Evolutionary conservation across 2,797 vertebrate species (phyloP).

Genomic region (Cryptoprocta ferox): DNA sequence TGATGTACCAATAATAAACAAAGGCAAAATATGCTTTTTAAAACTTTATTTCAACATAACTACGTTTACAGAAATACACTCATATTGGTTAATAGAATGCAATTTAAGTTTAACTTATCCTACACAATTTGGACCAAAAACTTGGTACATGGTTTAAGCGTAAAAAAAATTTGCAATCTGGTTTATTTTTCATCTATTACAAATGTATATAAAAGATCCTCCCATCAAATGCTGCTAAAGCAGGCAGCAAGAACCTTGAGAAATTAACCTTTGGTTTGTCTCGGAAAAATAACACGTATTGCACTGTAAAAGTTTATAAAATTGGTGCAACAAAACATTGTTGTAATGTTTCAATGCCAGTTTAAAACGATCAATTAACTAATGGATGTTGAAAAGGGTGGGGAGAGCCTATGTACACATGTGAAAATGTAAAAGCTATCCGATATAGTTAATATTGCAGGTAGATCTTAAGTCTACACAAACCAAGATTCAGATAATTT

Average conservation of each 20-base stretch:
- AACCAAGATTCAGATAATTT: slow-evolving; percentile 79
- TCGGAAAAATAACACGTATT: slow-evolving; percentile 87
- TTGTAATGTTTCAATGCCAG: slow-evolving; percentile 85
- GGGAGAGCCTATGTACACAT: slow-evolving; percentile 75
- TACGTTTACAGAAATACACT: slow-evolving; percentile 89
- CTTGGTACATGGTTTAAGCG: slow-evolving; percentile 84
- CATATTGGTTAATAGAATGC: slow-evolving; percentile 87
- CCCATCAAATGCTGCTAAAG: slow-evolving; percentile 85
- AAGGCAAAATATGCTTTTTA: slow-evolving; percentile 80
- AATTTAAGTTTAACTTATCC: slow-evolving; percentile 87
- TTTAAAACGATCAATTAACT: slow-evolving; percentile 84
- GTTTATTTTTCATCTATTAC: slow-evolving; percentile 87
- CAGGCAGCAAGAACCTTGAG: slow-evolving; percentile 85
- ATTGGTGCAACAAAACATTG: slow-evolving; percentile 85
- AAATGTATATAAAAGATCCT: slow-evolving; percentile 87
- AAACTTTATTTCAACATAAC: slow-evolving; percentile 90
- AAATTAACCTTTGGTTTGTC: slow-evolving; percentile 89
- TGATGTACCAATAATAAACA: slow-evolving; percentile 62
- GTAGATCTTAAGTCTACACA: slow-evolving; percentile 79
- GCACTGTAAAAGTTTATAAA: slow-evolving; percentile 88
- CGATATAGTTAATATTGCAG: slow-evolving; percentile 80
- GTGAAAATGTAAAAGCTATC: slow-evolving; percentile 78
- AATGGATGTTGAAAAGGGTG: slow-evolving; percentile 74
- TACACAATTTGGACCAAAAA: slow-evolving; percentile 86
- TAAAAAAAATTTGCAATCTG: slow-evolving; percentile 80